phyloP scores from a whole-genome alignment of 2,113 vertebrate genomes.

The Petaurus breviceps region DNA sequence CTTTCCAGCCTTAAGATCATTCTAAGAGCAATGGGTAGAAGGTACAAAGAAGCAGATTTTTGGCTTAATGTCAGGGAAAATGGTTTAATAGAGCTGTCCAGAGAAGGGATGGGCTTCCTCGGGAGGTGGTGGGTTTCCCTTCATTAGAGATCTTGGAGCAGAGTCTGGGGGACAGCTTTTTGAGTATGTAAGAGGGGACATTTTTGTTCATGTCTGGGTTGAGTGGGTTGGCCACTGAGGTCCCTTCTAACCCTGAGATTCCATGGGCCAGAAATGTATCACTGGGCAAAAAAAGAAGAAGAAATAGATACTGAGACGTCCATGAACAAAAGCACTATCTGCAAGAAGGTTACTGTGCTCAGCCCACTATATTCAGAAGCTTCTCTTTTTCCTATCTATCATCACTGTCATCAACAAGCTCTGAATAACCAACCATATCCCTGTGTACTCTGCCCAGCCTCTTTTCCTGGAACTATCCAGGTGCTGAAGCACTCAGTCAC shows the following conservation, averaged over 20 bases:
- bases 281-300: neutral
- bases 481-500: neutral
- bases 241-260: neutral
- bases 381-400: neutral
- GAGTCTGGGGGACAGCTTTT: neutral
- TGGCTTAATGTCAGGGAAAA: neutral
- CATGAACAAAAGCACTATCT: neutral
- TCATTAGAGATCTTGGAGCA: neutral
- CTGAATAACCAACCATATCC: neutral
- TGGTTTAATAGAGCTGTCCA: neutral
- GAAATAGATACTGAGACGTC: neutral
- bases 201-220: neutral
- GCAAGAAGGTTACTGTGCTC: neutral
- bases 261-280: neutral
- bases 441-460: neutral
- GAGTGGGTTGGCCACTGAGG: neutral
- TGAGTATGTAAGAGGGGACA: neutral
- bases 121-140: neutral
- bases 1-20: neutral
- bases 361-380: neutral
- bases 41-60: neutral
- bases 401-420: neutral
- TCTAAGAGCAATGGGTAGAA: neutral
- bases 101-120: neutral
- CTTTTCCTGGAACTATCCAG: neutral